Evolutionary conservation across 2,888 invertebrate genomes (phyloP).

Genomic region (Julus scandinavius): DNA sequence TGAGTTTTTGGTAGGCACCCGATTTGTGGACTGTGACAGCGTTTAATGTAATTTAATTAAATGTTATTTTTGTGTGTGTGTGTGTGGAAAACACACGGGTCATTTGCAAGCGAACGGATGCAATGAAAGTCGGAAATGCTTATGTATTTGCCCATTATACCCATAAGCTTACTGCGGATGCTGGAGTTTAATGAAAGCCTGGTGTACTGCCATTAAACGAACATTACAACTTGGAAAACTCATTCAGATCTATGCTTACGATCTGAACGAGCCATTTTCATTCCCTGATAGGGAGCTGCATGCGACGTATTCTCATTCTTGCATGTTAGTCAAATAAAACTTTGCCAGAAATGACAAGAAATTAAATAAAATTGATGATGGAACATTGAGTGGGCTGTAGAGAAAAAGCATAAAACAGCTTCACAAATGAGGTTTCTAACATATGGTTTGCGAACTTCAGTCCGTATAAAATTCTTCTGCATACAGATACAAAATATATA

Average conservation of each 20-base stretch:
- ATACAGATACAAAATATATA: no score
- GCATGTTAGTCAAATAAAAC: background rate
- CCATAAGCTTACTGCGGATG: background rate
- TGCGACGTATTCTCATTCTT: background rate
- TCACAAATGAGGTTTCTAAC: background rate
- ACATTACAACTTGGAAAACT: conserved; percentile 29
- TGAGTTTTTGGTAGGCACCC: background rate
- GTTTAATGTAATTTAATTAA: conserved; percentile 17
- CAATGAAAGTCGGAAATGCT: conserved; percentile 5
- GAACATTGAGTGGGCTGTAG: background rate
- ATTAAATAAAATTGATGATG: background rate
- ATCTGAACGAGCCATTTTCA: conserved; percentile 9
- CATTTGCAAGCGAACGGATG: background rate
- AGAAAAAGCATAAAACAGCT: background rate
- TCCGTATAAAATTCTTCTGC: no score
- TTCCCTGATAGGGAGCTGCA: background rate
- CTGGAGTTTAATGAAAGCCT: background rate
- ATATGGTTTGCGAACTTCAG: background rate
- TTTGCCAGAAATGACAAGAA: background rate
- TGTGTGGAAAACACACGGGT: background rate
- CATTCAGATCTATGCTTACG: background rate
- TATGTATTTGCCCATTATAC: background rate
- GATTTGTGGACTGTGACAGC: conserved; percentile 31
- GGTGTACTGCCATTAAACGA: background rate
- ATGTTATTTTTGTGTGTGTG: background rate